phyloP scores from a whole-genome alignment of 1,140 invertebrate genomes.

The Riptortus pedestris region DNA sequence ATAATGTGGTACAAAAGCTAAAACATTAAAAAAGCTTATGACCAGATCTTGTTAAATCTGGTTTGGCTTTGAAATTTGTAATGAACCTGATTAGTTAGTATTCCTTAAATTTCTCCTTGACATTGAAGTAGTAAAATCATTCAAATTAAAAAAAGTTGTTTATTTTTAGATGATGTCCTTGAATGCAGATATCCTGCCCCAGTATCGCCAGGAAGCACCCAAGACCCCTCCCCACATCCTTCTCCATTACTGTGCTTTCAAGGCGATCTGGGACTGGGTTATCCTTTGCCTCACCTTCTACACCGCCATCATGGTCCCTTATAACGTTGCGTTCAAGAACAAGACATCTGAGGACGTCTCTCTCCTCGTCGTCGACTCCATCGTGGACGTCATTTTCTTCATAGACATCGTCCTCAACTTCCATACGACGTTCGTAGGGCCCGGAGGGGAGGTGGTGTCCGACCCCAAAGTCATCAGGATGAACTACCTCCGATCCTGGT shows the following conservation, averaged over 20 bases:
- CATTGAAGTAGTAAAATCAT: too few species aligned
- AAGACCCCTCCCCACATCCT: constrained; percentile 97
- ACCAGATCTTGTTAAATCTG: too few species aligned
- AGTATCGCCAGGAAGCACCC: constrained; percentile 98
- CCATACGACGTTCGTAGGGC: constrained; percentile 98
- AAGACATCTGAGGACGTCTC: constrained; percentile 98
- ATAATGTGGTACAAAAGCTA: too few species aligned
- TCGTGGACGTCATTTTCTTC: constrained; percentile 99
- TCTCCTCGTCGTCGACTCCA: constrained; percentile 91
- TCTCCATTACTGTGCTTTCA: constrained; percentile 95
- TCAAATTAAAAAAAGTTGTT: too few species aligned
- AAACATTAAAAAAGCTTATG: too few species aligned
- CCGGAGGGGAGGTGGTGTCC: constrained; percentile 94
- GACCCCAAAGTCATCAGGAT: constrained; percentile 94
- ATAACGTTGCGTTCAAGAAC: constrained; percentile 99
- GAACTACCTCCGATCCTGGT: constrained; percentile 99
- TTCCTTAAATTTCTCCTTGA: too few species aligned
- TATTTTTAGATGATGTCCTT: constrained; percentile 90
- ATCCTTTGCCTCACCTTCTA: constrained; percentile 99
- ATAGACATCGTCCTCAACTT: constrained; percentile 99
- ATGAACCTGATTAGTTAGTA: too few species aligned
- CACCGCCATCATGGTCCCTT: constrained; percentile 99
- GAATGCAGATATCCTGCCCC: constrained; percentile 93
- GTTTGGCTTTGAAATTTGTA: too few species aligned
- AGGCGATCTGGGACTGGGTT: constrained; percentile 99